phyloP scores from a whole-genome alignment of 2,113 vertebrate genomes.

The Piprites chloris region DNA sequence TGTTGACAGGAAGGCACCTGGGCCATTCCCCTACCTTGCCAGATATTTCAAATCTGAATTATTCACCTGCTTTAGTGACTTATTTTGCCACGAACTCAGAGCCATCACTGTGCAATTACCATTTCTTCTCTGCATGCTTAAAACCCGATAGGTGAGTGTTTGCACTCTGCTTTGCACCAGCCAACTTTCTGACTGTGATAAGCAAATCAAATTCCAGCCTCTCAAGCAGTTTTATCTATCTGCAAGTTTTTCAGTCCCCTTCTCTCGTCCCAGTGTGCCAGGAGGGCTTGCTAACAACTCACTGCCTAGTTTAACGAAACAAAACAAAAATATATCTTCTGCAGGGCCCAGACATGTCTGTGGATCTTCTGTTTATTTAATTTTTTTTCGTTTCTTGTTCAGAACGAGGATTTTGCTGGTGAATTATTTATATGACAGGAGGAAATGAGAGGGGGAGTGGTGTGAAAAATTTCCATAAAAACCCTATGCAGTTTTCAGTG shows the following conservation, averaged over 20 bases:
- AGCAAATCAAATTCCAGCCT: slow-evolving; percentile 40
- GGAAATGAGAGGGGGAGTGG: slow-evolving; percentile 37
- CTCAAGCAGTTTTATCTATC: neutral
- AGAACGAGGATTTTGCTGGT: slow-evolving; percentile 37
- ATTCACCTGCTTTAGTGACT: slow-evolving; percentile 12
- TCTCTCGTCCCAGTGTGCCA: neutral
- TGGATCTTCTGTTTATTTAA: neutral
- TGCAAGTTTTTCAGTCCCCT: neutral
- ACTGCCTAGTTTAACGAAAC: neutral
- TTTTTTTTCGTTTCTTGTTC: slow-evolving; percentile 32
- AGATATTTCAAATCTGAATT: neutral
- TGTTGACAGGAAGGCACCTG: neutral
- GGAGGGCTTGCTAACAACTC: neutral
- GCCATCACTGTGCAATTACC: neutral
- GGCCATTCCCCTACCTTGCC: neutral
- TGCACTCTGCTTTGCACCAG: neutral
- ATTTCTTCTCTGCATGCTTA: neutral
- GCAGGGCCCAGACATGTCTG: neutral
- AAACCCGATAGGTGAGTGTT: neutral
- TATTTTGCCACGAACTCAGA: neutral
- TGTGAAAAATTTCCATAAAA: slow-evolving; percentile 26
- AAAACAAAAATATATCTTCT: neutral
- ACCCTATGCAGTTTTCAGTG: slow-evolving; percentile 21
- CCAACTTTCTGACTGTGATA: slow-evolving; percentile 2
- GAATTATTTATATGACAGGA: slow-evolving; percentile 69